A percentile compares a stretch with the other conserved stretches of the same genome.
Evolutionary conservation across 2,113 vertebrate species (phyloP).

Genomic region (Microtus ochrogaster): DNA sequence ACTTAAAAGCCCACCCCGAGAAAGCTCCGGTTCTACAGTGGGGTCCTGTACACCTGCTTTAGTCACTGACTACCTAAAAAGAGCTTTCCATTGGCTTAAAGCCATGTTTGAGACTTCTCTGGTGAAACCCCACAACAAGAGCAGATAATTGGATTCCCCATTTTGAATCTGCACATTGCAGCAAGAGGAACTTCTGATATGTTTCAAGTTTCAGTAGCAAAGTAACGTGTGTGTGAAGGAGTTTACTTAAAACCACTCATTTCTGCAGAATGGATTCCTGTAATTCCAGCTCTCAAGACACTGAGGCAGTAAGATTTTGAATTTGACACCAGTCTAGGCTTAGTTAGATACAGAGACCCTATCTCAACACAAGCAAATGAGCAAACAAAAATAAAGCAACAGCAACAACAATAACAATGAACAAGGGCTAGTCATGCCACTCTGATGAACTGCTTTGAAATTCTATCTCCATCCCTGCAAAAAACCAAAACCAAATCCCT

Average conservation of each 20-base stretch:
- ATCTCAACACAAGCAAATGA: background rate
- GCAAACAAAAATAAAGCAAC: background rate
- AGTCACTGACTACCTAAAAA: background rate
- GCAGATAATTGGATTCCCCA: background rate
- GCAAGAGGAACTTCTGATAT: background rate
- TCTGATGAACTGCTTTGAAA: background rate
- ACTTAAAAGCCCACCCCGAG: background rate
- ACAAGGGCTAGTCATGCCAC: background rate
- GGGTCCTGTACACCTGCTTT: background rate
- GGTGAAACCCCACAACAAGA: background rate
- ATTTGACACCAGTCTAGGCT: background rate
- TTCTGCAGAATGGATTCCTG: background rate
- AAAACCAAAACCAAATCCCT: background rate
- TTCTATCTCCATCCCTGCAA: too few relatives aligned
- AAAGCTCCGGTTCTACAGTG: background rate
- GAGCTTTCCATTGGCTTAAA: background rate
- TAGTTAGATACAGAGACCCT: background rate
- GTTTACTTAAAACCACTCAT: background rate
- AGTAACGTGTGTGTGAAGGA: background rate
- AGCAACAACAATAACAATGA: background rate
- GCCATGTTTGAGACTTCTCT: background rate
- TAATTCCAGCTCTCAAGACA: background rate
- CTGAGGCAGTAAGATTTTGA: background rate
- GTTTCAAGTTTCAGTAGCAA: constrained; percentile 2
- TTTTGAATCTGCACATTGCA: background rate